These are phyloP conservation scores for Erpornis zantholeuca DNA, from an alignment of 2,113 vertebrate genomes.

Conservation along the genomic window DNA sequence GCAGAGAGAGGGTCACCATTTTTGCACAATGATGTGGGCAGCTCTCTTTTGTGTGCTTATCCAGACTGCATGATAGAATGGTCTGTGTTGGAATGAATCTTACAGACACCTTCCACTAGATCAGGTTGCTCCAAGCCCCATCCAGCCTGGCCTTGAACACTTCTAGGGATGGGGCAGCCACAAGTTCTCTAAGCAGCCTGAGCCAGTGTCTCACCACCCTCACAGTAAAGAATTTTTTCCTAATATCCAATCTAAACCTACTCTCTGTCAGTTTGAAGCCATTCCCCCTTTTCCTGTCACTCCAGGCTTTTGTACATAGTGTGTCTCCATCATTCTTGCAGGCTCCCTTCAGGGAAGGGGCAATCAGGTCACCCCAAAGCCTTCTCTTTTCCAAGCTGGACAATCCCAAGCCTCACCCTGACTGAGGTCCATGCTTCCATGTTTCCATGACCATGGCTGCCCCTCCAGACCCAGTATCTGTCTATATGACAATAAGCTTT, in stretches of 20 bases:
- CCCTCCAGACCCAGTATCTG: not conserved
- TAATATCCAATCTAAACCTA: not conserved
- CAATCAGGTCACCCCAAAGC: not conserved
- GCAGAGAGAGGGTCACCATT: accelerated
- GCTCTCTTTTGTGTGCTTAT: not conserved
- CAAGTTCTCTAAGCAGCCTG: not conserved
- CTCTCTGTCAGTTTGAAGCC: not conserved
- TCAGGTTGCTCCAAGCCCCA: accelerated
- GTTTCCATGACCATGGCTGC: not conserved
- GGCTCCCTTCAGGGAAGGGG: not conserved
- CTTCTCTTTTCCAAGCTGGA: not conserved
- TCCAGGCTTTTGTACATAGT: not conserved
- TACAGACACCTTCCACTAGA: not conserved
- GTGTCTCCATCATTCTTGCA: not conserved
- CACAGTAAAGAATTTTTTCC: not conserved
- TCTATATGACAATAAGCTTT: not conserved
- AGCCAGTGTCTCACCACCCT: not conserved
- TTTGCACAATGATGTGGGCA: not conserved
- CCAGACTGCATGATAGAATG: not conserved
- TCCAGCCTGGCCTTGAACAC: not conserved
- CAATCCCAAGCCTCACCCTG: not conserved
- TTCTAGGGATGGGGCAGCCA: not conserved
- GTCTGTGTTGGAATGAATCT: not conserved
- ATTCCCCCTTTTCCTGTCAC: not conserved
- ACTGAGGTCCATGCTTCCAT: not conserved